Evolutionary conservation across 2,113 vertebrate species (phyloP).

Genomic region (Scortum barcoo): DNA sequence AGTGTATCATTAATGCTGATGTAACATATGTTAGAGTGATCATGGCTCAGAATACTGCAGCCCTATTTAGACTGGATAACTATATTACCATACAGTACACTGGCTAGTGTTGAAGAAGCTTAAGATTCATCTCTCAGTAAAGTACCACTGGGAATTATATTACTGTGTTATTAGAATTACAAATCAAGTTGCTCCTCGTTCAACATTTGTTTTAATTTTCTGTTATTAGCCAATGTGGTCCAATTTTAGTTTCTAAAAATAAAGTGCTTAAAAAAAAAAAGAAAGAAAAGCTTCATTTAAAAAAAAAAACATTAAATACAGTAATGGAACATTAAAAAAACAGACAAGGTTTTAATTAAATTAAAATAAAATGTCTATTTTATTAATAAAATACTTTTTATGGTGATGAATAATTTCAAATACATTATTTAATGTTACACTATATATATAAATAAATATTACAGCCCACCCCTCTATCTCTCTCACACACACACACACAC

Average conservation of each 20-base stretch:
- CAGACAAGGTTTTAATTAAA: neutral
- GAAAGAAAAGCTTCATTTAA: no score
- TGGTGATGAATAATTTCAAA: neutral
- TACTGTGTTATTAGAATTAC: slow-evolving; percentile 13
- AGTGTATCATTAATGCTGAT: slow-evolving; percentile 68
- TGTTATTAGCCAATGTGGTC: no score
- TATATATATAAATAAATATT: slow-evolving; percentile 11
- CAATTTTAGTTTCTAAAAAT: slow-evolving; percentile 28
- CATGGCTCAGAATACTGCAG: slow-evolving; percentile 51
- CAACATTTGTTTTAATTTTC: neutral
- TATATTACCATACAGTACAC: slow-evolving; percentile 36
- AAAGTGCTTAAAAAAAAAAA: neutral
- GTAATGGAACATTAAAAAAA: neutral
- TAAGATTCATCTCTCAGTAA: slow-evolving; percentile 35
- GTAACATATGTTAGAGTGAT: slow-evolving; percentile 72
- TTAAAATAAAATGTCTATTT: neutral
- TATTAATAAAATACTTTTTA: neutral
- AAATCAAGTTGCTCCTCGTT: slow-evolving; percentile 2
- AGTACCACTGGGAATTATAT: slow-evolving; percentile 17
- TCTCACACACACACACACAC: neutral
- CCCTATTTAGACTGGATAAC: slow-evolving; percentile 54
- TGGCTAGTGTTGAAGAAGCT: slow-evolving; percentile 30
- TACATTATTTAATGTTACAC: neutral
- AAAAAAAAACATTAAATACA: neutral
- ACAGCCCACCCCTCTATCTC: neutral